phyloP scores from a whole-genome alignment of 2,888 invertebrate genomes.

The Rhaphigaster nebulosa region DNA sequence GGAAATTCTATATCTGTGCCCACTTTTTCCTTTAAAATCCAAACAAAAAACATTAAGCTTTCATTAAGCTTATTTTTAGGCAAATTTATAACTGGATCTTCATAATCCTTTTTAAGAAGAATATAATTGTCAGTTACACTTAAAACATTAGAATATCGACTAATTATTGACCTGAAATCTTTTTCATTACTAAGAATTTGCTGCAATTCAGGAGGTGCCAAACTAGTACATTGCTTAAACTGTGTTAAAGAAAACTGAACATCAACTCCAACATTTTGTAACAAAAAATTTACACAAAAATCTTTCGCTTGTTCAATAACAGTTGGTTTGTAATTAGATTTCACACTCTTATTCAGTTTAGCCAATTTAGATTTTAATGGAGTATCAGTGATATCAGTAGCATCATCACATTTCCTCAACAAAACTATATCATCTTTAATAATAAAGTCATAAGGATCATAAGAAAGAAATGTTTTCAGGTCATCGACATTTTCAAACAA shows the following conservation, averaged over 20 bases:
- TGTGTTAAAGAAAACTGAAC: constrained; percentile 32
- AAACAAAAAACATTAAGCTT: constrained; percentile 14
- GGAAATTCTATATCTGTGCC: not conserved
- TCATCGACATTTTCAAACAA: not conserved
- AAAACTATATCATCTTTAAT: not conserved
- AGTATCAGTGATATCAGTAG: not conserved
- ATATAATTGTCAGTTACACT: not conserved
- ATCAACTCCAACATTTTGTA: not conserved
- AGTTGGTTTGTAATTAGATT: not conserved
- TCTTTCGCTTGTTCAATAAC: not conserved
- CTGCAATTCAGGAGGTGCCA: constrained; percentile 22
- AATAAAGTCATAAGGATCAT: not conserved
- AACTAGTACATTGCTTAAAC: not conserved
- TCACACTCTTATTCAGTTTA: not conserved
- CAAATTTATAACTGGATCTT: not conserved
- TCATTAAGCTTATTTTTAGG: constrained; percentile 1
- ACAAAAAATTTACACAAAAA: constrained; percentile 19
- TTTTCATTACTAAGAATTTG: constrained; percentile 26
- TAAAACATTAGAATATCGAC: not conserved
- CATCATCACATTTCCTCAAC: not conserved
- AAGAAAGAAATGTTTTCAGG: not conserved
- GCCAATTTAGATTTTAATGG: not conserved
- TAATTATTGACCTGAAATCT: constrained; percentile 1
- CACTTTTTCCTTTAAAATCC: constrained; percentile 41
- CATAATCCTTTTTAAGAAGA: constrained; percentile 5